phyloP scores from a whole-genome alignment of 2,888 invertebrate genomes.

The Agrilus biguttatus region DNA sequence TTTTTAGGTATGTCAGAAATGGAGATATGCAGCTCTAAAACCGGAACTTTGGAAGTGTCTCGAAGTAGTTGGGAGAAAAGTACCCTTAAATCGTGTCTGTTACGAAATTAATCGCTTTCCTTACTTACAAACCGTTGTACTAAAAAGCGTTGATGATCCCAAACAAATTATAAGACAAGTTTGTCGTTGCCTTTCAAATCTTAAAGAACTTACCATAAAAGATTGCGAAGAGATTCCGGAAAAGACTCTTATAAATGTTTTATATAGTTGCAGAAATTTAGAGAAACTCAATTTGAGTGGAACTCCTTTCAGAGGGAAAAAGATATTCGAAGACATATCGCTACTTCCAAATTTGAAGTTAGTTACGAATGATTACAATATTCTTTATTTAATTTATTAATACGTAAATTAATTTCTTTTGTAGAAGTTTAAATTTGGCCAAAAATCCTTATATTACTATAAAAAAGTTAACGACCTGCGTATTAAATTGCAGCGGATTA shows the following conservation, averaged over 20 bases:
- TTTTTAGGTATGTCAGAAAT: slow-evolving; percentile 16
- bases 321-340: slow-evolving; percentile 12
- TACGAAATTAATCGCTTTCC: slow-evolving; percentile 11
- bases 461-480: slow-evolving; percentile 13
- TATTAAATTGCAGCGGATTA: slow-evolving; percentile 14
- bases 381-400: slow-evolving; percentile 1
- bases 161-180: slow-evolving; percentile 14
- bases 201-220: slow-evolving; percentile 13
- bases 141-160: slow-evolving; percentile 13
- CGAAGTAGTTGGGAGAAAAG: slow-evolving; percentile 8
- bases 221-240: slow-evolving; percentile 10
- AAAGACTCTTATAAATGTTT: slow-evolving; percentile 11
- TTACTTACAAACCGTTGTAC: slow-evolving; percentile 9
- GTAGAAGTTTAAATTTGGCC: slow-evolving; percentile 15
- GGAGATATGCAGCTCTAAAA: slow-evolving; percentile 14
- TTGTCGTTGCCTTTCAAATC: slow-evolving; percentile 10
- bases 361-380: background rate
- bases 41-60: slow-evolving; percentile 15
- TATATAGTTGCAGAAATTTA: slow-evolving; percentile 12
- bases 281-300: slow-evolving; percentile 14
- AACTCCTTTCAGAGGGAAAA: slow-evolving; percentile 11
- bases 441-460: slow-evolving; percentile 11
- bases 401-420: slow-evolving; percentile 3
- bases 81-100: slow-evolving; percentile 13
- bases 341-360: slow-evolving; percentile 11